phyloP scores from a whole-genome alignment of 2,888 invertebrate species.

The Amitus sp. region DNA sequence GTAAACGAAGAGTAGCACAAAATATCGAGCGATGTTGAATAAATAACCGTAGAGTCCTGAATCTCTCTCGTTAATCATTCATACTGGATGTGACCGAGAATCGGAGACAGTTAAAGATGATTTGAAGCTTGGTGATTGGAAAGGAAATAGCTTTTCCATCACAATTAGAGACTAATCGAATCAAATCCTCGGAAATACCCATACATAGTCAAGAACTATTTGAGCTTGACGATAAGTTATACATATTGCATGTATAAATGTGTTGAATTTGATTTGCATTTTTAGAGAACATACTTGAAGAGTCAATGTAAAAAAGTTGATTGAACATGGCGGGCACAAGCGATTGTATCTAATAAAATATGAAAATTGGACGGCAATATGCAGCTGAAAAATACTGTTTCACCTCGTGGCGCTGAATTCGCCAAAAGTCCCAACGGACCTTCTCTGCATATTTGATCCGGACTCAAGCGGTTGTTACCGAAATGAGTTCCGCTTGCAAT shows the following conservation, averaged over 20 bases:
- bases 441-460: constrained; percentile 55
- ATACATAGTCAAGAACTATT: too few relatives aligned
- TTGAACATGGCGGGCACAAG: constrained; percentile 49
- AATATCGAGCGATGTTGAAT: too few relatives aligned
- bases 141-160: constrained; percentile 1
- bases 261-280: constrained; percentile 26
- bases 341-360: constrained; percentile 58
- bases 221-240: too few relatives aligned
- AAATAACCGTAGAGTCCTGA: too few relatives aligned
- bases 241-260: constrained; percentile 36
- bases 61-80: too few relatives aligned
- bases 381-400: constrained; percentile 42
- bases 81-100: too few relatives aligned
- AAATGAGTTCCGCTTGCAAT: constrained; percentile 63
- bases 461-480: constrained; percentile 61
- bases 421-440: constrained; percentile 51
- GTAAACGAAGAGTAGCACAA: too few relatives aligned
- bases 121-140: not conserved
- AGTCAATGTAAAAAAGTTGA: constrained; percentile 44
- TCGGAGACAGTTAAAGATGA: too few relatives aligned
- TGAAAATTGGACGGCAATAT: constrained; percentile 58
- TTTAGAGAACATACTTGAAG: constrained; percentile 32
- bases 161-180: too few relatives aligned
- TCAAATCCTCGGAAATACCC: too few relatives aligned
- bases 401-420: constrained; percentile 41